Evolutionary conservation across 2,113 vertebrate species (phyloP).

Genomic region (mouse (Mus musculus)): GRCm39 chr9:30737001-30737500

Average conservation of each 20-base stretch:
- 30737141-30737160: not conserved
- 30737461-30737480: not conserved
- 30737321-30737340: not conserved
- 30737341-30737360: not conserved
- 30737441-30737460: not conserved
- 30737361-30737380: not conserved
- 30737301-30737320: not conserved
- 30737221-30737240: not conserved
- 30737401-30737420: not conserved
- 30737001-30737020: not conserved
- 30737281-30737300: not conserved
- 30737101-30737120: not conserved
- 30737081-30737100: not conserved
- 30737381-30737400: not conserved
- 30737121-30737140: not conserved
- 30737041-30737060: not conserved
- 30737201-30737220: not conserved
- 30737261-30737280: not conserved
- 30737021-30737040: not conserved
- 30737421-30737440: not conserved
- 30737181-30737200: not conserved
- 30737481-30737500: not conserved
- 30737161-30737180: not conserved
- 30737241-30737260: not conserved
- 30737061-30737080: constrained; percentile 1